Evolutionary conservation across 2,888 invertebrate genomes (phyloP).

Genomic region (Sturmia bella): DNA sequence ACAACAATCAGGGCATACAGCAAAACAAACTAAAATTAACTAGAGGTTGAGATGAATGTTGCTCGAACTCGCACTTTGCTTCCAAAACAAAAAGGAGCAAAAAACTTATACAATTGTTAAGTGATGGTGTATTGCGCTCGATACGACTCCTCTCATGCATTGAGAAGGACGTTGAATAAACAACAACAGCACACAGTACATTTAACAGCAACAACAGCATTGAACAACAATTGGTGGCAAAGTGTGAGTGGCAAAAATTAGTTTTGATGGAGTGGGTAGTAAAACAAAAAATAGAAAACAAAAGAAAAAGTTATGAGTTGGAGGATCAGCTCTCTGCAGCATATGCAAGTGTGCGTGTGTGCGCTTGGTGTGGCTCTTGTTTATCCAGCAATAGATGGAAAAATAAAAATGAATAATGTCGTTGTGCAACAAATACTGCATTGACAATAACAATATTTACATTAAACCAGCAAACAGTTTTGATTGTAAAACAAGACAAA

Average conservation of each 20-base stretch:
- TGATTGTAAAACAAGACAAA: conserved; percentile 41
- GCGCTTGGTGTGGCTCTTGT: conserved; percentile 34
- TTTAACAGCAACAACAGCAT: conserved; percentile 41
- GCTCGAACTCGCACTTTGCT: background rate
- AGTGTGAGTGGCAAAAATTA: conserved; percentile 48
- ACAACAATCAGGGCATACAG: conserved; percentile 31
- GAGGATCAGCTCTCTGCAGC: background rate
- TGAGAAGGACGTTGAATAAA: conserved; percentile 18
- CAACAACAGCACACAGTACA: conserved; percentile 22
- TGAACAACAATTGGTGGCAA: conserved; percentile 46
- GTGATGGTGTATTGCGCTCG: conserved; percentile 20
- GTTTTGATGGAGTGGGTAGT: conserved; percentile 38
- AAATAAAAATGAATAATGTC: conserved; percentile 77
- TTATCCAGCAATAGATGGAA: conserved; percentile 67
- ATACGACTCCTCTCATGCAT: background rate
- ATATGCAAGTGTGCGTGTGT: background rate
- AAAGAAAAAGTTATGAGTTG: conserved; percentile 35
- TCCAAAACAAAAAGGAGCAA: background rate
- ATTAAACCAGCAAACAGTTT: conserved; percentile 49
- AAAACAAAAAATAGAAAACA: too few species aligned
- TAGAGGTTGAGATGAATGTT: conserved; percentile 52
- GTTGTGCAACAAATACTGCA: conserved; percentile 68
- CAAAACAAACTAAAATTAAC: conserved; percentile 33
- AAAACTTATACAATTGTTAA: conserved; percentile 46
- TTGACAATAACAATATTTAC: conserved; percentile 65